Conservation (phyloP, 1,140 invertebrate genomes). For the Drosophila baimaii region DNA sequence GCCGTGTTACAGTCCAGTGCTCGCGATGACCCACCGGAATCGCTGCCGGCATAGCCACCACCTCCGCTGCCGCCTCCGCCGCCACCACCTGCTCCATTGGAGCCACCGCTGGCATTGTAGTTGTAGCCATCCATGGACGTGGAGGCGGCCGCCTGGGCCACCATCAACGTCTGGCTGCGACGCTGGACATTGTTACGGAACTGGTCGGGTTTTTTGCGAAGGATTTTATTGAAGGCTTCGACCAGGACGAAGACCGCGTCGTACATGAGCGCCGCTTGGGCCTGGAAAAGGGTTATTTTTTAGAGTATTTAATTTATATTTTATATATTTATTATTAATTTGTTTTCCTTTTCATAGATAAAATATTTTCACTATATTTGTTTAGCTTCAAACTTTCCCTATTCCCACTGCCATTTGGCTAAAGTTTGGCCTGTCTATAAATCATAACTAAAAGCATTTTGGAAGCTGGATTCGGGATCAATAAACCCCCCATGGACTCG, state of each 20-base stretch:
- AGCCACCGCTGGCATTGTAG: conserved; percentile 18
- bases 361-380: too few species aligned
- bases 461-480: conserved; percentile 86
- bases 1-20: conserved; percentile 92
- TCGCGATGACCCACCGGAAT: conserved; percentile 84
- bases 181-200: conserved; percentile 88
- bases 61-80: conserved; percentile 8
- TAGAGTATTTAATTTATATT: neutral
- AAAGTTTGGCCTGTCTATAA: neutral
- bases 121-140: conserved; percentile 65
- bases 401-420: neutral
- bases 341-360: too few species aligned
- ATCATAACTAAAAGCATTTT: neutral
- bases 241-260: conserved; percentile 95
- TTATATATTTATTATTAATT: neutral
- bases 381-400: neutral
- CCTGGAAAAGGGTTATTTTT: conserved; percentile 84
- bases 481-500: conserved; percentile 17
- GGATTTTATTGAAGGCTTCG: conserved; percentile 93
- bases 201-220: conserved; percentile 92
- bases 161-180: conserved; percentile 77
- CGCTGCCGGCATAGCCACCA: conserved; percentile 28
- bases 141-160: conserved; percentile 68
- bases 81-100: conserved; percentile 4
- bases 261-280: conserved; percentile 95